Evolutionary conservation across 1,140 invertebrate genomes (phyloP), one percentile per base, ranked within the genome.

Genomic region (Dreissena polymorpha): DNA sequence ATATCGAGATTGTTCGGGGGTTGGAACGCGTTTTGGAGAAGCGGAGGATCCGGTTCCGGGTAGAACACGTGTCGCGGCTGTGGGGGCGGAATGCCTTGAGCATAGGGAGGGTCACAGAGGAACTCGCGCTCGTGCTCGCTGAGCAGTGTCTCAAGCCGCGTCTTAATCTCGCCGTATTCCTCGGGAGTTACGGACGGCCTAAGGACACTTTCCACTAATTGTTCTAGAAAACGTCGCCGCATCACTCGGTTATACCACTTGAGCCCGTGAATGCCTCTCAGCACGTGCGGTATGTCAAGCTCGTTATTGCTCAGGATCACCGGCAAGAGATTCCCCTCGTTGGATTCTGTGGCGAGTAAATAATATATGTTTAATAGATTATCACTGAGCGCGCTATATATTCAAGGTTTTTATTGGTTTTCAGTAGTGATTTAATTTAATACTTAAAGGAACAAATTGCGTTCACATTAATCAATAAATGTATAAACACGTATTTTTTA

Each of bases 61-160:
- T 78, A 64, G 65, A 68, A 78, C n/a, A 70, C 67, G 14, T 53
- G 50, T 12, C 64, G 27, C 67, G 78, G 68, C 23, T 71, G 51
- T 14, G 78, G 78, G 12, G 21, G 25, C 10, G 55, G 18, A 29
- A 53, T 49, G 39, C 72, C 57, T 21, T 64, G 57, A 16, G 70
- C 78, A 72, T 80, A 80, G 14, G 55, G 67, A 51, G 78, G 78
- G 53, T 80, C 78, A 8, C 53, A 63, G 14, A 80, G 78, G 49
- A 63, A 80, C 25, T 50, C 55, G n/a, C 72, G 53, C 53, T 25
- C 8, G 53, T 80, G 23, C 70, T 23, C 51, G 10, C 71, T 39
- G 27, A 80, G 27, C 0, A 72, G 8, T n/a, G 6, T 51, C 27
- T 63, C 69, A 55, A 80, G 60, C 2, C 27, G 65, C 51, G 53